A percentile compares a stretch with the other conserved stretches of the same genome.
Conservation (phyloP, 2,113 vertebrate species). For the Lophura nycthemera region DNA sequence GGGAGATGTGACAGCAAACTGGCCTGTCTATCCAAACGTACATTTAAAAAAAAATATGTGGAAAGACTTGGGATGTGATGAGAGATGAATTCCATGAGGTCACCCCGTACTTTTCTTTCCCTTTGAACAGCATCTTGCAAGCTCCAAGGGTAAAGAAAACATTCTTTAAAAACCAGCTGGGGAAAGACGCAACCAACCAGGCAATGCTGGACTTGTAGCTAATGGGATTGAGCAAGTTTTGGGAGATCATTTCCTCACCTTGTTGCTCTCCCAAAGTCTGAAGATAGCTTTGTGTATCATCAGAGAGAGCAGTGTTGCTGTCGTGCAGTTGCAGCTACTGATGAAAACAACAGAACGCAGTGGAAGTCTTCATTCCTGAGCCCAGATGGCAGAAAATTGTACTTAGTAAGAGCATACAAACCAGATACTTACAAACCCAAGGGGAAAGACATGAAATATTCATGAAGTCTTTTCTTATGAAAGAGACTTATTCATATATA, state of each 20-base stretch:
- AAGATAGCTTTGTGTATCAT: background rate
- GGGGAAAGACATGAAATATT: slow-evolving; percentile 63
- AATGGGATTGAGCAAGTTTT: background rate
- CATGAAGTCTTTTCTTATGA: slow-evolving; percentile 65
- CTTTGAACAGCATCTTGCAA: slow-evolving; percentile 39
- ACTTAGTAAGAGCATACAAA: slow-evolving; percentile 9
- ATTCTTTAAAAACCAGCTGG: background rate
- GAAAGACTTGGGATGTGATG: background rate
- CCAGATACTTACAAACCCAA: slow-evolving; percentile 29
- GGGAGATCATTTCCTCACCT: background rate
- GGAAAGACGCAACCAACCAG: background rate
- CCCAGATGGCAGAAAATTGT: slow-evolving; percentile 33
- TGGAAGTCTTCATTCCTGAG: background rate
- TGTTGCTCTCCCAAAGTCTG: background rate
- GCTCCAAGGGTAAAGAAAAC: slow-evolving; percentile 12
- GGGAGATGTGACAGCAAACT: slow-evolving; percentile 29
- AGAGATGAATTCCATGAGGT: slow-evolving; percentile 48
- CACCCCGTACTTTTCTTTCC: background rate
- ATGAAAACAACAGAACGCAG: background rate
- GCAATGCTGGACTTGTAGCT: background rate
- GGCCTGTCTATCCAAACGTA: slow-evolving; percentile 6
- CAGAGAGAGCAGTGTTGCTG: background rate
- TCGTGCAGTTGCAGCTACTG: background rate
- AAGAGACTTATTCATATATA: slow-evolving; percentile 54
- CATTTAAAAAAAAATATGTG: background rate